Base-by-base conservation (phyloP, 2,797 vertebrate species). In the Phoeniculus purpureus region DNA sequence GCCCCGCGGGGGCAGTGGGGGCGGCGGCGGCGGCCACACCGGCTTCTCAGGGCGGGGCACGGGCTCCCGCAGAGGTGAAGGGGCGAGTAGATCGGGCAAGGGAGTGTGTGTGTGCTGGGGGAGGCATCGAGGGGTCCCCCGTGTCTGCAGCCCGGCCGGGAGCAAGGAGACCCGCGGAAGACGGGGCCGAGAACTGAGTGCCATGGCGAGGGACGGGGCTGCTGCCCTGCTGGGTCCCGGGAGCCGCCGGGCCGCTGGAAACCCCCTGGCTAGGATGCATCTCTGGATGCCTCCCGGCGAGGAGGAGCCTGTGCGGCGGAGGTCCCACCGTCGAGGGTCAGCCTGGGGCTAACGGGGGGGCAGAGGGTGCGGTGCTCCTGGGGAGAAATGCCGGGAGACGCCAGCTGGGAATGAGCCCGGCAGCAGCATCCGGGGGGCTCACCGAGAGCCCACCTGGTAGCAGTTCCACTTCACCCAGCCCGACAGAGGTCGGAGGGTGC, bases 391-490 rank as follows among this genome's bases (percentile, higher is more conserved):
- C 3, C n/a, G 3, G 3, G 40, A 43, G 48, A 18, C 31, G n/a
- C 29, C 18, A 29, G 23, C 70, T 25, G 55, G 27, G 55, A 7
- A 9, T 18, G 19, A 10, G 55, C 47, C 18, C 54, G 3, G 8
- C n/a, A 60, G 6, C 23, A 25, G 51, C 14, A 4, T 65, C 18
- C 45, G 7, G 2, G n/a, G 31, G 18, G n/a, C 51, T 59, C 14
- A 4, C 14, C 13, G 15, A 5, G 45, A 6, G 29, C 15, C 8
- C 62, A 7, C 5, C 16, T 2, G 32, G 1, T 34, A 15, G n/a
- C 22, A 7, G 15, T 2, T 31, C 18, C 22, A 5, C 27, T 12
- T 19, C 23, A 3, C 20, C 43, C 43, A 43, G 9, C 16, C 43
- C 43, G 13, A 16, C 13, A 2, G 31, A 12, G 9, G 6, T 4